Conservation (phyloP, 23 tunicate genomes). For the Clavelina lepadiformis region DNA sequence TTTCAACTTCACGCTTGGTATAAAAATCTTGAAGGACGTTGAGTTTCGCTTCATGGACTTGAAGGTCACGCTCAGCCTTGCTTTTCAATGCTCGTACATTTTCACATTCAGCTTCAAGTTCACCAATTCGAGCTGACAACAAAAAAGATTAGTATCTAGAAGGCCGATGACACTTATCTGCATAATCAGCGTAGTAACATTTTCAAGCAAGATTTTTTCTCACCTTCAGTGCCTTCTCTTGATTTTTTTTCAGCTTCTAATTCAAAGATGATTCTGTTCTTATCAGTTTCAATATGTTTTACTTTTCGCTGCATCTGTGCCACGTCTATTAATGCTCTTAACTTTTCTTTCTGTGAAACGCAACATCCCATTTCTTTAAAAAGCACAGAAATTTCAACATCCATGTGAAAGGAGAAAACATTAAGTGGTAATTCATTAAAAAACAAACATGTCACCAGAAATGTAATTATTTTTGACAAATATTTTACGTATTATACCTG, state of each 20-base stretch:
- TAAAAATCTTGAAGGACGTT: conserved; percentile 70
- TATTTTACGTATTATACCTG: too few species aligned
- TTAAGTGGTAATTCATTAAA: too few species aligned
- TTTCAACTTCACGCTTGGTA: conserved; percentile 80
- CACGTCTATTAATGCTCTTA: conserved; percentile 50
- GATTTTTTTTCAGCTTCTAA: conserved; percentile 60
- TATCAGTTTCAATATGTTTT: conserved; percentile 41
- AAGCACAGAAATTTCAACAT: too few species aligned
- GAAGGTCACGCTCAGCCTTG: conserved; percentile 41
- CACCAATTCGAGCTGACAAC: conserved; percentile 33
- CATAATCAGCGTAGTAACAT: neutral
- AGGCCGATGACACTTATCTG: neutral
- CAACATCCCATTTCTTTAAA: too few species aligned
- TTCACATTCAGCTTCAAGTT: conserved; percentile 57
- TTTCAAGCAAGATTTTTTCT: too few species aligned
- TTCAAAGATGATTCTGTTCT: conserved; percentile 31
- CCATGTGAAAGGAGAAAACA: too few species aligned
- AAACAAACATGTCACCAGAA: too few species aligned
- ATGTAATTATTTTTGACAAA: too few species aligned
- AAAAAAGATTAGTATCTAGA: neutral
- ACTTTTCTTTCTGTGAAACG: conserved; percentile 79
- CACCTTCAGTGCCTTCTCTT: conserved; percentile 55
- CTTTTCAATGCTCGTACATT: conserved; percentile 22
- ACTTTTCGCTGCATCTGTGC: conserved; percentile 34
- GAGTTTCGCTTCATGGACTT: conserved; percentile 60